Evolutionary conservation across 2,888 invertebrate species (phyloP).

Genomic region (Drosophila infuscata): DNA sequence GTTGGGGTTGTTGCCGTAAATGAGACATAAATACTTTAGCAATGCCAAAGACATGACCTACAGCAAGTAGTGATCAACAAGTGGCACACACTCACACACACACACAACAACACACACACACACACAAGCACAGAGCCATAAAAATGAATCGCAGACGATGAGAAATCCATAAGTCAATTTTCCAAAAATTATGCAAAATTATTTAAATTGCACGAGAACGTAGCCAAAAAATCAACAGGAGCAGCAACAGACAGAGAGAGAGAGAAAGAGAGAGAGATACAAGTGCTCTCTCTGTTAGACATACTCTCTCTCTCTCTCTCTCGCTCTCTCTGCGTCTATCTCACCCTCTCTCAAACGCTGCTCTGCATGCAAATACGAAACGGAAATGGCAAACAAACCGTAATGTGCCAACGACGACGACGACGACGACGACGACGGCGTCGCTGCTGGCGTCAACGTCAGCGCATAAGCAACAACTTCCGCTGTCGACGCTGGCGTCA

Average conservation of each 20-base stretch:
- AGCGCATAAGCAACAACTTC: slow-evolving; percentile 71
- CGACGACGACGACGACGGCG: slow-evolving; percentile 45
- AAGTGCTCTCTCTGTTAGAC: not conserved
- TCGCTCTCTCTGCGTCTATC: not conserved
- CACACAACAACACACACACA: slow-evolving; percentile 10
- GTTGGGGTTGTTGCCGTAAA: slow-evolving; percentile 23
- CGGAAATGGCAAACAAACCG: slow-evolving; percentile 81
- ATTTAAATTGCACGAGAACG: slow-evolving; percentile 81
- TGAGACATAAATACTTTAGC: slow-evolving; percentile 58
- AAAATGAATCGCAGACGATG: slow-evolving; percentile 75
- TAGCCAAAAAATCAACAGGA: slow-evolving; percentile 74
- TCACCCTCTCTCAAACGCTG: slow-evolving; percentile 19
- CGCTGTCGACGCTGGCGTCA: slow-evolving; percentile 51
- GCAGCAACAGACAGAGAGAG: slow-evolving; percentile 30
- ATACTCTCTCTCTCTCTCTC: slow-evolving; percentile 8
- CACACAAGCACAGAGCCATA: slow-evolving; percentile 43
- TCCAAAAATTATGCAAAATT: slow-evolving; percentile 84
- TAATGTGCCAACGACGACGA: slow-evolving; percentile 68
- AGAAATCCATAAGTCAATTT: slow-evolving; percentile 82
- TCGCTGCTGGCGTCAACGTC: slow-evolving; percentile 40
- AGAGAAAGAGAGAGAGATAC: slow-evolving; percentile 1
- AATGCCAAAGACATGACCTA: slow-evolving; percentile 79
- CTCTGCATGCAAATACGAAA: slow-evolving; percentile 77
- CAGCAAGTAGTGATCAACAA: slow-evolving; percentile 76
- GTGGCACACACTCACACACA: slow-evolving; percentile 57